phyloP scores from a whole-genome alignment of 1,140 invertebrate genomes.

The Homalodisca vitripennis region DNA sequence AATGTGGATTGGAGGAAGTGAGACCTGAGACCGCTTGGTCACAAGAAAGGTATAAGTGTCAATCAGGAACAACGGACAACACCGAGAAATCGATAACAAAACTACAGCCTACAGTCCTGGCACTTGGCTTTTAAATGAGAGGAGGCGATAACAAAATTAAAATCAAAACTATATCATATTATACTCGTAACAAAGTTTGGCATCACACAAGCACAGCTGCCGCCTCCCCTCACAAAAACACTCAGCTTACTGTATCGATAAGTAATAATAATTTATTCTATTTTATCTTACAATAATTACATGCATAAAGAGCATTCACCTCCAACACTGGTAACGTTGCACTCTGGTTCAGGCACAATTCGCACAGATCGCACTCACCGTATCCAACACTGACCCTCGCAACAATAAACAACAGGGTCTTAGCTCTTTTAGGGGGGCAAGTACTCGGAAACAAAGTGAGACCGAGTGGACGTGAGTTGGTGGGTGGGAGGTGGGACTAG shows the following conservation, averaged over 20 bases:
- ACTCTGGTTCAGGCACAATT: conserved; percentile 23
- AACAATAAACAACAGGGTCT: conserved; percentile 34
- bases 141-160: conserved; percentile 35
- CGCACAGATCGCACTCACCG: conserved; percentile 21
- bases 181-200: conserved; percentile 37
- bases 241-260: conserved; percentile 32
- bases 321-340: conserved; percentile 12
- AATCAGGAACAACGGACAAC: conserved; percentile 40
- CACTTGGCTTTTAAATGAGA: conserved; percentile 34
- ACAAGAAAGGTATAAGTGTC: conserved; percentile 34
- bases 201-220: conserved; percentile 34
- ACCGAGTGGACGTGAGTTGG: background rate
- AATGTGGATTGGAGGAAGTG: conserved; percentile 17
- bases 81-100: conserved; percentile 41
- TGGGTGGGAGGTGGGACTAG: conserved; percentile 53
- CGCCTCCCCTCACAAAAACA: conserved; percentile 30
- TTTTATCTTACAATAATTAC: conserved; percentile 44
- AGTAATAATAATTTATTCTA: conserved; percentile 30
- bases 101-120: conserved; percentile 31
- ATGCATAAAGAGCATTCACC: conserved; percentile 39
- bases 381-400: no score
- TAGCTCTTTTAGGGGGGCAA: conserved; percentile 4
- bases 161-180: conserved; percentile 32
- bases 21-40: conserved; percentile 20
- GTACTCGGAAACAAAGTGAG: conserved; percentile 11